Evolutionary conservation across 2,888 invertebrate species (phyloP), one percentile per base, ranked within the genome.

Genomic region (Dryococelus australis): DNA sequence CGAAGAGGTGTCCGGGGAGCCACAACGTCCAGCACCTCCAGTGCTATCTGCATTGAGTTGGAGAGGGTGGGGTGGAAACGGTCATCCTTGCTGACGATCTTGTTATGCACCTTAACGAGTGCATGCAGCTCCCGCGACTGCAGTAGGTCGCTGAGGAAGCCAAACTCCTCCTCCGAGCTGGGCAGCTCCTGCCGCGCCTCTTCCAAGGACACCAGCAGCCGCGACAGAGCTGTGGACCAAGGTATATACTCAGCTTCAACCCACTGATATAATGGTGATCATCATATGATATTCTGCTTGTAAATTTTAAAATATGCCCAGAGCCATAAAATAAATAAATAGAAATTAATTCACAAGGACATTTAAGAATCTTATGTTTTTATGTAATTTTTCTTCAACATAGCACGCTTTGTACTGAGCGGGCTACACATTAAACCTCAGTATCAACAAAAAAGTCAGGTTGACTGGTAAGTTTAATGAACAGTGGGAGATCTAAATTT

Each of bases 91-190:
- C 95, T 96, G 88, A 96, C 94, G 90, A 97, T 97, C 93, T 97
- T 97, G 92, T 97, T 97, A 92, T 98, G 98, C 88, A 98, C 97
- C 93, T 97, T 97, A 47, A 98, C 97, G 90, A 98, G 93, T 53
- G 98, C 98, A 93, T 98, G 97, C 0, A 98, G 94, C 92, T 98
- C 97, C 92, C 96, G 97, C 10, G 97, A 97, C 92, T 97, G 97
- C 85, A 98, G 93, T 86, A 98, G 93, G 90, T 96, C 96, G 92
- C 96, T 97, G 20, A 98, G 94, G 92, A 98, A 98, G 85, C 96
- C 96, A 89, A 97, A 94, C 93, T 98, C 98, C 92, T 97, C 97
- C 90, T 97, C 97, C 89, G 96, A 96, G 88, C 95, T 95, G 78
- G 95, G 95, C 89, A 96, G 93, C 88, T 94, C 93, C 87, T 95